Conservation (phyloP, 2,888 invertebrate genomes). For the Drosophila trichaetosa region DNA sequence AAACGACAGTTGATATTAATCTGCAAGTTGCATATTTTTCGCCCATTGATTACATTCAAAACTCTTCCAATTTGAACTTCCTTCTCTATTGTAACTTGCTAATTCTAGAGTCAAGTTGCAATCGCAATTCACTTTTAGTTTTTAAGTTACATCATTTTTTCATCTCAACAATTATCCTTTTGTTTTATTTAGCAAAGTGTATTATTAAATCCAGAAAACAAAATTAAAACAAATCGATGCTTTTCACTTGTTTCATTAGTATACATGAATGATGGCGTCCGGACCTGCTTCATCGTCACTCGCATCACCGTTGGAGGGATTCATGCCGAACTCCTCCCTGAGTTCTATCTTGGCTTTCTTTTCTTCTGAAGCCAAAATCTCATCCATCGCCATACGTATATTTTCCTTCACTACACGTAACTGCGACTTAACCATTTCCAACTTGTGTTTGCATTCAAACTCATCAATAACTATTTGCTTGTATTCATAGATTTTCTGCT, state of each 20-base stretch:
- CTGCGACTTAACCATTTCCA: too few relatives aligned
- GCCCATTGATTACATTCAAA: background rate
- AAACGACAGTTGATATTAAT: constrained; percentile 31
- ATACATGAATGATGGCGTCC: too few relatives aligned
- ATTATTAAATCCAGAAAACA: constrained; percentile 8
- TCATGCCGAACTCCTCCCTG: fast-evolving
- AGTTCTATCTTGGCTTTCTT: fast-evolving
- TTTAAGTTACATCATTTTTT: background rate
- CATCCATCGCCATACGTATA: too few relatives aligned
- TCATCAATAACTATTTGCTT: background rate
- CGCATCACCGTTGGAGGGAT: too few relatives aligned
- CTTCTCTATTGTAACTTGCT: background rate
- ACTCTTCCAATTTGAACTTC: background rate
- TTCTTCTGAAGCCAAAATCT: too few relatives aligned
- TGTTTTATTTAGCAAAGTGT: constrained; percentile 23
- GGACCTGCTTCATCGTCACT: too few relatives aligned
- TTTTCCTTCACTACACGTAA: background rate
- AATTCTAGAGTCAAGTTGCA: background rate
- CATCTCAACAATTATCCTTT: background rate
- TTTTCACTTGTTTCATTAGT: background rate
- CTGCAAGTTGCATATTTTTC: background rate
- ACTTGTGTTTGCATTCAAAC: too few relatives aligned
- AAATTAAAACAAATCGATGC: background rate
- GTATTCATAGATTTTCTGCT: too few relatives aligned
- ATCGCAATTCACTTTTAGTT: background rate